phyloP scores from a whole-genome alignment of 2,888 invertebrate genomes.

The Beris chalybata region DNA sequence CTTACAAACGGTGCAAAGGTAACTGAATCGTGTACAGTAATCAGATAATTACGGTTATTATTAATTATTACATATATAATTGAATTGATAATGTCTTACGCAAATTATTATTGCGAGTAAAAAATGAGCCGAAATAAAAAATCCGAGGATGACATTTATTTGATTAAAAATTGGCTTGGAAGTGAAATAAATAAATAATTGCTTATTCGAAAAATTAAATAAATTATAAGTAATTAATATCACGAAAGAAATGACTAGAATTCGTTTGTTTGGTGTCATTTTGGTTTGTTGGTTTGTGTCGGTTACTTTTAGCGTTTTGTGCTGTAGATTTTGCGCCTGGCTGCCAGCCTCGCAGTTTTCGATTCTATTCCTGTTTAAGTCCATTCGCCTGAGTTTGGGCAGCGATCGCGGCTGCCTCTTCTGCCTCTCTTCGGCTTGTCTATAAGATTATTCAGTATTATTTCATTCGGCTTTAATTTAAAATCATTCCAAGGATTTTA shows the following conservation, averaged over 20 bases:
- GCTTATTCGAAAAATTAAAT: constrained; percentile 9
- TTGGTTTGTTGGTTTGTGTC: constrained; percentile 13
- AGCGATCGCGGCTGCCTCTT: constrained; percentile 53
- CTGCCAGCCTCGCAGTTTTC: not conserved
- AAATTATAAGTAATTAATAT: constrained; percentile 32
- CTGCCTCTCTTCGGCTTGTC: constrained; percentile 63
- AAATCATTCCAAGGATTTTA: constrained; percentile 35
- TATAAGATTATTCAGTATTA: constrained; percentile 50
- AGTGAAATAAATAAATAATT: not conserved
- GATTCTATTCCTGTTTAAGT: constrained; percentile 62
- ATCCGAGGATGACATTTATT: not conserved
- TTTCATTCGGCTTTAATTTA: not conserved
- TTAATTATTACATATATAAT: too few relatives aligned
- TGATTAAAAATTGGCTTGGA: not conserved
- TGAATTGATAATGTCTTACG: too few relatives aligned
- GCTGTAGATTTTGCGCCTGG: not conserved
- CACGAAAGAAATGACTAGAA: constrained; percentile 37
- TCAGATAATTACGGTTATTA: too few relatives aligned
- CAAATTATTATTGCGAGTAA: not conserved
- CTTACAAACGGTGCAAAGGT: constrained; percentile 30
- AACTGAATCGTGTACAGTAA: too few relatives aligned
- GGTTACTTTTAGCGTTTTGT: not conserved
- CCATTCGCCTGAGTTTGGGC: constrained; percentile 63
- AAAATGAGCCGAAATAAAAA: too few relatives aligned
- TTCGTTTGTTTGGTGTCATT: constrained; percentile 23